Conservation (phyloP, 2,797 vertebrate genomes). For the Onychomys leucogaster region DNA sequence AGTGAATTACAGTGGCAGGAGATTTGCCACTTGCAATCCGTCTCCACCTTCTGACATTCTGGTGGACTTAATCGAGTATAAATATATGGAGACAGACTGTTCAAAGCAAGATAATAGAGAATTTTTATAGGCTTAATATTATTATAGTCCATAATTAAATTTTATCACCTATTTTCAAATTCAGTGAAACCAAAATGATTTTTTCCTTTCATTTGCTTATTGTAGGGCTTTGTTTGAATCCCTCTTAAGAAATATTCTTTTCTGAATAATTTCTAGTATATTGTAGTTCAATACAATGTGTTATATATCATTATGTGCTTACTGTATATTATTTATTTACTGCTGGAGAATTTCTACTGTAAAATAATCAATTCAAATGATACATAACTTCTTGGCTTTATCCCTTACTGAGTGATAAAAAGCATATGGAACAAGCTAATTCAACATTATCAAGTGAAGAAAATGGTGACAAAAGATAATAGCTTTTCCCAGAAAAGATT, state of each 20-base stretch:
- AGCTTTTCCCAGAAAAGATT: conserved; percentile 62
- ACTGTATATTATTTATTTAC: conserved; percentile 43
- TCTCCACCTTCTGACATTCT: background rate
- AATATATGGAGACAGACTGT: background rate
- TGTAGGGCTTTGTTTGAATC: conserved; percentile 1
- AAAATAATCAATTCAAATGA: conserved; percentile 66
- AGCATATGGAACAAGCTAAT: conserved; percentile 24
- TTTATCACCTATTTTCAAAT: conserved; percentile 31
- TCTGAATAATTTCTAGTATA: conserved; percentile 18
- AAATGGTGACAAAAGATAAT: conserved; percentile 65
- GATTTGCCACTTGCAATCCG: background rate
- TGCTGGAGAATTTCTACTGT: conserved; percentile 19
- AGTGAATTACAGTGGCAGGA: background rate
- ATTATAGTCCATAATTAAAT: background rate
- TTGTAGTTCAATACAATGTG: background rate
- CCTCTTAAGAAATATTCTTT: conserved; percentile 57
- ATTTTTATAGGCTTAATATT: background rate
- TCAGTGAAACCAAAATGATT: background rate
- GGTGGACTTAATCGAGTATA: background rate
- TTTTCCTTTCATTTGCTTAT: conserved; percentile 25
- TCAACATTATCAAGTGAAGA: conserved; percentile 54
- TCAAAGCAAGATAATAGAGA: background rate
- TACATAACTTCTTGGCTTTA: conserved; percentile 35
- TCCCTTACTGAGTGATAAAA: conserved; percentile 20
- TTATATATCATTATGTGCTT: background rate